Evolutionary conservation across 64 coral and sea anemone genomes (phyloP).

Genomic region (Porites australiensis): DNA sequence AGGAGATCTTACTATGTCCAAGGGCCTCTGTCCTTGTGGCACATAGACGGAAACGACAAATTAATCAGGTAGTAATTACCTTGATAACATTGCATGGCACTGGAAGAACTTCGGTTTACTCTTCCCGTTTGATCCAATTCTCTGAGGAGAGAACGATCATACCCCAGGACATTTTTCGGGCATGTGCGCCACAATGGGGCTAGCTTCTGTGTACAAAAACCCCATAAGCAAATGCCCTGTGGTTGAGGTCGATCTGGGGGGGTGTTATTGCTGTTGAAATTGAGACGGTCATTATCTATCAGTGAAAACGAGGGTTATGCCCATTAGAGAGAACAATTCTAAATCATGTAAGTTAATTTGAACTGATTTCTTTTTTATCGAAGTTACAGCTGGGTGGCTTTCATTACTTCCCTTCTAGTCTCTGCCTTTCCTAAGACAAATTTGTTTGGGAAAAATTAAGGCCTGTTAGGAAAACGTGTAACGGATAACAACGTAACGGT

Average conservation of each 20-base stretch:
- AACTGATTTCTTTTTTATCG: not conserved
- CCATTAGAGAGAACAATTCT: not conserved
- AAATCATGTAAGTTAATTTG: not conserved
- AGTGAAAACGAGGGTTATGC: not conserved
- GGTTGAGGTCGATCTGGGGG: not conserved
- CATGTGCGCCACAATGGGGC: not conserved
- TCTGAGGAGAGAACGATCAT: not conserved
- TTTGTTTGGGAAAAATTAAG: not conserved
- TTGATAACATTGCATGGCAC: not conserved
- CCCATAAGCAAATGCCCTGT: not conserved
- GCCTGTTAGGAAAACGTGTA: not conserved
- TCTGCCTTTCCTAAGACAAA: not conserved
- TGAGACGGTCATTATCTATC: not conserved
- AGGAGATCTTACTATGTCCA: slow-evolving; percentile 38
- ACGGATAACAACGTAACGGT: not conserved
- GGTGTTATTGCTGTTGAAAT: not conserved
- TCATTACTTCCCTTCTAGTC: not conserved
- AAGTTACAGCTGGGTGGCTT: not conserved
- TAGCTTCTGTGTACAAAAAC: not conserved
- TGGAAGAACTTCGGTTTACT: slow-evolving; percentile 6
- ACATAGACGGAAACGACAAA: not conserved
- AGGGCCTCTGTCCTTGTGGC: slow-evolving; percentile 34
- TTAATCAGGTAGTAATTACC: not conserved
- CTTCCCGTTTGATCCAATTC: not conserved
- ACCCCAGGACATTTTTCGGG: not conserved